phyloP scores from a whole-genome alignment of 2,888 invertebrate species.

The Hyppa rectilinea region DNA sequence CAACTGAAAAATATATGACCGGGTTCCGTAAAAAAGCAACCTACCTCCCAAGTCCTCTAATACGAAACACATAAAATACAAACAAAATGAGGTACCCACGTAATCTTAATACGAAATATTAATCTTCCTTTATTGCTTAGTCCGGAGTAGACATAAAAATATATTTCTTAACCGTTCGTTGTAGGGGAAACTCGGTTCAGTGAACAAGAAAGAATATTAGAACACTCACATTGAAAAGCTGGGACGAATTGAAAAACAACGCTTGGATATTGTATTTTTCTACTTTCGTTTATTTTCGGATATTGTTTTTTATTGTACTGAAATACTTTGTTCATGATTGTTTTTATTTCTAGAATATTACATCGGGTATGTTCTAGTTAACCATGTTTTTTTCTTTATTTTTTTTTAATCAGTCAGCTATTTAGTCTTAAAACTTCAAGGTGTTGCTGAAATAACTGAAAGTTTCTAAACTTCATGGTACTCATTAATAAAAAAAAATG shows the following conservation, averaged over 20 bases:
- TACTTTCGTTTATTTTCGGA: slow-evolving; percentile 32
- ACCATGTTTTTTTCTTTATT: neutral
- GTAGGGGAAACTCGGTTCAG: slow-evolving; percentile 69
- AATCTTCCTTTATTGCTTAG: slow-evolving; percentile 76
- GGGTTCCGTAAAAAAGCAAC: slow-evolving; percentile 1
- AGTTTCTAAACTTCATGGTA: too few relatives aligned
- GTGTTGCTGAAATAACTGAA: neutral
- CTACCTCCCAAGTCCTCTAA: slow-evolving; percentile 10
- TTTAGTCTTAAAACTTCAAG: too few relatives aligned
- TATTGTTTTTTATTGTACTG: slow-evolving; percentile 29
- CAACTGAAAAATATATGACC: too few relatives aligned
- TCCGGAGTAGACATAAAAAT: slow-evolving; percentile 67
- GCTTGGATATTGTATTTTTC: slow-evolving; percentile 58
- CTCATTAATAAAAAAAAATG: too few relatives aligned
- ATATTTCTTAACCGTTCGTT: slow-evolving; percentile 67
- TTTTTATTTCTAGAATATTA: neutral
- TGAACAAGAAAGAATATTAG: slow-evolving; percentile 76
- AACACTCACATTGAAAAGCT: slow-evolving; percentile 73
- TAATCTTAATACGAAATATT: slow-evolving; percentile 76
- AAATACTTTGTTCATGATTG: neutral
- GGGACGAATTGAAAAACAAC: slow-evolving; percentile 70
- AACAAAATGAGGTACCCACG: slow-evolving; percentile 61
- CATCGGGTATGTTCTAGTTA: neutral
- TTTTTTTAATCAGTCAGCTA: neutral
- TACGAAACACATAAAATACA: slow-evolving; percentile 61